Base-by-base conservation (phyloP, 2,113 vertebrate species). In the Piprites chloris region DNA sequence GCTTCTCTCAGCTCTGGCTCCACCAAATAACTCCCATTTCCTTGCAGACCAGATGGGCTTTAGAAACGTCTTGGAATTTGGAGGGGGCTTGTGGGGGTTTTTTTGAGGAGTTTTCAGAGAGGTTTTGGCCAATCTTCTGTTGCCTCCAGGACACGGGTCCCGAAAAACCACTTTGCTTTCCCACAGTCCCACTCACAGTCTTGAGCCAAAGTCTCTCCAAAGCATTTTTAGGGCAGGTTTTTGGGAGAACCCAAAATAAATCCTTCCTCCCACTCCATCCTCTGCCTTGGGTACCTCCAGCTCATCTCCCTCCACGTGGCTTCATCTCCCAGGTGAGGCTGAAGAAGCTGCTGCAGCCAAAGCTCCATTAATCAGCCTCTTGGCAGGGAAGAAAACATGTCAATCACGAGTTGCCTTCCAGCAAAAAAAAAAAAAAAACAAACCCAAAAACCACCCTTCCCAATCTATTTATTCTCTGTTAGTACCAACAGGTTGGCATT, bases 31-130 rank as follows among this genome's bases (percentile, higher is more conserved):
- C 28, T 72, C 59, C 39, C 18, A 22, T 46, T 53, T 42, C 44
- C 50, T 47, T 42, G 32, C 35, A 56, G 61, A 23, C 12, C 0
- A 0, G 12, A n/a, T 0, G 3, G 18, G 30, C 10, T 46, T 73
- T n/a, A n/a, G n/a, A 47, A 22, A 21, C n/a, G 14, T 20, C 52
- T 37, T 59, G 33, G 35, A 28, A 19, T 55, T 65, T 75, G 41
- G 16, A 41, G 9, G 33, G 7, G 32, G 7, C 21, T 26, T 59
- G 14, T n/a, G 17, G n/a, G 22, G 9, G 22, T 24, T 61, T 27
- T 37, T 39, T n/a, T n/a, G 32, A 55, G 55, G 32, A 17, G 33
- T 12, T 37, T 46, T 69, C 46, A 47, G 46, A 47, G 46, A 22
- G 46, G 46, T 65, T 58, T 68, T 42, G 32, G 44, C 27, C 10